Evolutionary conservation across 1,140 invertebrate species (phyloP), one percentile per base, ranked within the genome.

Genomic region (Drosophila santomea): DNA sequence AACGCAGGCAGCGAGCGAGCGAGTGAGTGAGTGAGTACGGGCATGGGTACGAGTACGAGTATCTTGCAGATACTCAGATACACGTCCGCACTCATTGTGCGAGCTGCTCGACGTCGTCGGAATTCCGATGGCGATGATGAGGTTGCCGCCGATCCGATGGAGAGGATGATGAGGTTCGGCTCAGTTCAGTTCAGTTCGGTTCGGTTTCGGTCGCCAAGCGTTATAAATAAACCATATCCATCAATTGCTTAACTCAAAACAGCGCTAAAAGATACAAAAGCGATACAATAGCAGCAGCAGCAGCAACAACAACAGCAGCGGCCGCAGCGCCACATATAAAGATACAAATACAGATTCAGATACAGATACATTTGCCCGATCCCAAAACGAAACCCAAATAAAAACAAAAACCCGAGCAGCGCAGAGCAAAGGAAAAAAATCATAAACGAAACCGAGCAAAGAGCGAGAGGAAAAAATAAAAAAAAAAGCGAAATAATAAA

Each of bases 151-250:
- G 66, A 69, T 44, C 57, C 14, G 51, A 54, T 57, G 41, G 47
- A 12, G 54, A 63, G 61, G 47, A 69, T 48, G 63, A 57, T 57
- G 63, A 57, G 28, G 43, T 64, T 50, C 51, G 69, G 41, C 25
- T 60, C 48, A 60, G 47, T 62, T 74, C 58, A 47, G 45, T 35
- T 60, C 48, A 60, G 47, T 62, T 74, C 69, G 52, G 45, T 64
- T 75, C 69, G 84, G 72, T 80, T 67, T 72, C 80, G 77, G 84
- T 90, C 84, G 85, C 85, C 80, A 90, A 89, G 84, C 84, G 84
- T 89, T 89, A 89, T 89, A 89, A 89, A 89, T 89, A 89, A 89
- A 89, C 84, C 84, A 89, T 89, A 89, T 89, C 84, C 84, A 89
- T 89, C 84, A 89, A 89, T 89, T 89, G 84, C 84, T 89, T 89